These are phyloP conservation scores for Echinometra lucunter DNA, from an alignment of 53 echinoderm and acorn worm species.

Conservation along the genomic window DNA sequence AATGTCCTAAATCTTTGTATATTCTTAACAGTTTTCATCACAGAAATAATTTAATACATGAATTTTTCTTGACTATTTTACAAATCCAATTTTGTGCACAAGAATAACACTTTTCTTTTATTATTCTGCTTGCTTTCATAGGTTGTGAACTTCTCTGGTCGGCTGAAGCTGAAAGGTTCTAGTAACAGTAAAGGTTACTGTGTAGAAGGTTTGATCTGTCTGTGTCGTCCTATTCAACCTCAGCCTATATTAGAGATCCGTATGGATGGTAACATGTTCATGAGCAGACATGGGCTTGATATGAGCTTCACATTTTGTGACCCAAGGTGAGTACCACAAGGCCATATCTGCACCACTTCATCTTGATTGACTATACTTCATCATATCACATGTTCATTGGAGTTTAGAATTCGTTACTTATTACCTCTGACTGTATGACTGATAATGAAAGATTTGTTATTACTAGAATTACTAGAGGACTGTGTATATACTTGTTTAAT, in stretches of 20 bases:
- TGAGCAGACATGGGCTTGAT: constrained; percentile 96
- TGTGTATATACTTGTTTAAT: too few relatives aligned
- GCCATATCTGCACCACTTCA: not conserved
- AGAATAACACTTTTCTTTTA: not conserved
- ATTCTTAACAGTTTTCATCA: too few relatives aligned
- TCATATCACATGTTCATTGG: not conserved
- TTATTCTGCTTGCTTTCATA: constrained; percentile 38
- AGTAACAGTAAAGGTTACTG: constrained; percentile 88
- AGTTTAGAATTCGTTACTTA: too few relatives aligned
- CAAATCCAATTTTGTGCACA: too few relatives aligned
- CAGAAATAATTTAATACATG: too few relatives aligned
- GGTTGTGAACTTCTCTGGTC: constrained; percentile 96
- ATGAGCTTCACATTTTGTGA: constrained; percentile 99
- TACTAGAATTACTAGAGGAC: not conserved
- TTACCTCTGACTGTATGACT: not conserved
- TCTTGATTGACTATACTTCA: not conserved
- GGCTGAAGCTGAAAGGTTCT: constrained; percentile 89
- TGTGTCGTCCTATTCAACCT: constrained; percentile 95
- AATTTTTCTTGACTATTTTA: too few relatives aligned
- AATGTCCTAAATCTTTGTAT: too few relatives aligned
- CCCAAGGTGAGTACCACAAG: constrained; percentile 77
- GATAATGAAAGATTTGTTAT: not conserved
- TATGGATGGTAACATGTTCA: constrained; percentile 99
- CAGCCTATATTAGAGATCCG: constrained; percentile 95
- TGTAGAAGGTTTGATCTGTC: constrained; percentile 94